Base-by-base conservation (phyloP, 1,140 invertebrate species). In the Apis dorsata region DNA sequence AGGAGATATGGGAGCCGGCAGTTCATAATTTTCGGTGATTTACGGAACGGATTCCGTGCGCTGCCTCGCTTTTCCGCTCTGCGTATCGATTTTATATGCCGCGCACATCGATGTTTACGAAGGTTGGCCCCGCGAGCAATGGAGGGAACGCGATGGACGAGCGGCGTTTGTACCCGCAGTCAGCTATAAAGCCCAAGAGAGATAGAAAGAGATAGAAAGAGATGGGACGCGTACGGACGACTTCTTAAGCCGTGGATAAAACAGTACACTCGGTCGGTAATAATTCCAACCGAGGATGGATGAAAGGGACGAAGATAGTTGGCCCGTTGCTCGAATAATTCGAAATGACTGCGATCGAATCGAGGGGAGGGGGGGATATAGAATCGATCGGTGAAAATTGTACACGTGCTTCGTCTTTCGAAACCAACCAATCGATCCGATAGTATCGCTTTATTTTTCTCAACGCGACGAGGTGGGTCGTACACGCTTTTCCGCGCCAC, bases 231-330 rank as follows among this genome's bases (percentile, higher is more conserved):
- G 53, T 83, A 68, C n/a, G 60, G 69, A 79, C 79, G 69, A 62
- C 62, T 68, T 72, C 70, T 73, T 79, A 83, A 83, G 53, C 57
- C 69, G 34, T 34, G 76, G 76, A 73, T 53, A 79, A 83, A 83
- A 83, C 13, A 44, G 60, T 73, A 60, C 60, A 34, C 8, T 65
- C 34, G 9, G 69, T 66, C 51, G 76, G 76, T 53, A 60, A 73
- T 79, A 62, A 79, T 59, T 83, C 71, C 69, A 15, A 5, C n/a
- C 24, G 24, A 1, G n/a, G 63, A 74, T 57, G 57, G 65, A 78
- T 51, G n/a, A 59, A 44, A 62, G 10, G 21, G 28, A 5, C 3
- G 44, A 11, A 28, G 8, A 19, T 34, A 34, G 34, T 34, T 34
- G 34, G 2, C 34, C 34, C 4, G 34, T 44, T 44, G 34, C 34